Conservation (phyloP, 1,140 invertebrate species). For the Drosophila saltans region DNA sequence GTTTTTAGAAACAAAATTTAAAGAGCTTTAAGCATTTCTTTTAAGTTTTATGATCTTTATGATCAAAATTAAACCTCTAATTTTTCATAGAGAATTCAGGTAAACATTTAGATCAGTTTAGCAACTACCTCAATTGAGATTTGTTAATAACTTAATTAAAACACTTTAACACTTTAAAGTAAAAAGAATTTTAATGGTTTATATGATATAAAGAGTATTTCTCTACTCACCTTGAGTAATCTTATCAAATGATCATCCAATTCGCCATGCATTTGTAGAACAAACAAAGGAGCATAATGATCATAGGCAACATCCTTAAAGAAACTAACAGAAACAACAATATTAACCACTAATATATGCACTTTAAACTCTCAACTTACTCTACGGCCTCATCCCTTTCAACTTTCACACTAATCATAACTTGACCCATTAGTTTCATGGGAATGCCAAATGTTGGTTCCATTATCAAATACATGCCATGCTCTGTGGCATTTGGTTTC, state of each 20-base stretch:
- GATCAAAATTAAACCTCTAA: too few relatives aligned
- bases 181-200: too few relatives aligned
- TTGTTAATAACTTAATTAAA: too few relatives aligned
- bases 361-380: conserved; percentile 77
- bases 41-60: too few relatives aligned
- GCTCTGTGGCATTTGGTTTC: conserved; percentile 87
- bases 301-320: conserved; percentile 58
- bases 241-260: conserved; percentile 41
- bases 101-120: too few relatives aligned
- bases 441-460: conserved; percentile 90
- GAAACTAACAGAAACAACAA: conserved; percentile 9
- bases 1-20: too few relatives aligned
- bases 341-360: not conserved
- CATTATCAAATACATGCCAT: conserved; percentile 88
- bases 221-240: conserved; percentile 45
- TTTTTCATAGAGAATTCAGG: too few relatives aligned
- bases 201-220: too few relatives aligned
- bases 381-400: conserved; percentile 84
- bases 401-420: conserved; percentile 89
- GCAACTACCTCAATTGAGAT: too few relatives aligned
- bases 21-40: too few relatives aligned
- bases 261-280: conserved; percentile 44
- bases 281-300: conserved; percentile 65
- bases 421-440: conserved; percentile 86
- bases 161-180: not conserved